These are phyloP conservation scores for Ophion ellenae DNA, from an alignment of 2,888 invertebrate genomes.

Conservation along the genomic window DNA sequence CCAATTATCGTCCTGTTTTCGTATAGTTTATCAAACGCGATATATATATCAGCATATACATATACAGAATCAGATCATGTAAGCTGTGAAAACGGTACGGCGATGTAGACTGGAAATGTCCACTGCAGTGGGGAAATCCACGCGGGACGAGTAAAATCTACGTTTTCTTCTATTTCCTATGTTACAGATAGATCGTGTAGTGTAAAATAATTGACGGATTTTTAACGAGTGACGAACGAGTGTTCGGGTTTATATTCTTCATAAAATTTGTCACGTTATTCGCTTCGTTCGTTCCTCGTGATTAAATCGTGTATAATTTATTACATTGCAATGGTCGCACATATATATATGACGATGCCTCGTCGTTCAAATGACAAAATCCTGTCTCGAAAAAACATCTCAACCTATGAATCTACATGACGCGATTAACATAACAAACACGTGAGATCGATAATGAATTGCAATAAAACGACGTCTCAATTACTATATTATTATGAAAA, in stretches of 20 bases:
- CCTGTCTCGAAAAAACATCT: slow-evolving; percentile 17
- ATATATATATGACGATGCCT: slow-evolving; percentile 33
- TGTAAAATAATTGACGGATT: slow-evolving; percentile 38
- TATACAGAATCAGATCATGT: slow-evolving; percentile 73
- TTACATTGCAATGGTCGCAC: slow-evolving; percentile 37
- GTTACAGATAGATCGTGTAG: neutral
- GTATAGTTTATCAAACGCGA: slow-evolving; percentile 50
- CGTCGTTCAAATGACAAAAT: slow-evolving; percentile 18
- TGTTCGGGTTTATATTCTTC: slow-evolving; percentile 30
- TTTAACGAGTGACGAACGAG: slow-evolving; percentile 10
- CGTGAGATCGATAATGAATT: slow-evolving; percentile 63
- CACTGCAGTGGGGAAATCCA: slow-evolving; percentile 42
- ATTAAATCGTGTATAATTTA: neutral
- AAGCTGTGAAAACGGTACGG: slow-evolving; percentile 63
- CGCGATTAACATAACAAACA: slow-evolving; percentile 59
- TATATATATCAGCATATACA: slow-evolving; percentile 47
- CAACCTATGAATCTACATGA: slow-evolving; percentile 21
- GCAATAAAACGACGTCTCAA: slow-evolving; percentile 50
- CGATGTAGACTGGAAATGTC: slow-evolving; percentile 52
- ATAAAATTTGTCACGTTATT: slow-evolving; percentile 36
- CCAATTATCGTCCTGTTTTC: slow-evolving; percentile 65
- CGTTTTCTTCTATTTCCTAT: slow-evolving; percentile 52
- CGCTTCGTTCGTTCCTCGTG: slow-evolving; percentile 13
- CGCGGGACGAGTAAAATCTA: slow-evolving; percentile 69
- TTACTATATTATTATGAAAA: slow-evolving; percentile 46